Base-by-base conservation (phyloP, 1,140 invertebrate genomes). In the Asbolus verrucosus region DNA sequence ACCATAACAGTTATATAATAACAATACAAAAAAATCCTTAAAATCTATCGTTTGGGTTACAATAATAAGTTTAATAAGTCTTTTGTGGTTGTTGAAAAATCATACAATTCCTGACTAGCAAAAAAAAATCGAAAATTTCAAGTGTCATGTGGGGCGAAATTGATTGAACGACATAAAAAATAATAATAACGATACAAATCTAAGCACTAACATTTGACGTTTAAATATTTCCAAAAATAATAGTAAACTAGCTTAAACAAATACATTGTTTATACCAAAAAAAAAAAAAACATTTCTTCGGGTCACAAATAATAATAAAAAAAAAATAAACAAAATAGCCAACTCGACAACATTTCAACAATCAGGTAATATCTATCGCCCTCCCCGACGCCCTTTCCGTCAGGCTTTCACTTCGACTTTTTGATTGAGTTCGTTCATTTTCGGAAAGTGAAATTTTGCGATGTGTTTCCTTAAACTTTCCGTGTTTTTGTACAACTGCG, bases 391-490 rank as follows among this genome's bases (percentile, higher is more conserved):
- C n/a, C n/a, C n/a, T n/a, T n/a, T n/a, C n/a, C n/a, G 13, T 67
- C 50, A 71, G 24, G 66, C 66, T 13, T 72, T 69, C n/a, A 69
- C 67, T 60, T 69, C 66, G 9, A 72, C 38, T 39, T 69, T 72
- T 14, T 61, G 50, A 15, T 46, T 46, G 14, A 30, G 9, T 36
- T 74, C 68, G 19, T 69, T 69, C 18, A 70, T 33, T 72, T 71
- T 72, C 1, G 69, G 68, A 46, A 75, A 76, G 72, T 82, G 81
- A 76, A 80, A 82, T 69, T 82, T 82, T 13, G 81, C 78, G 36
- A 82, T 79, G 60, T 82, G 81, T 73, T 82, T 82, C 16, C 81
- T 71, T 38, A 82, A 71, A 77, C 80, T 82, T 65, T 82, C 80
- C 6, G 79, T 76, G 66, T 82, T 82, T 75, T 82, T 82, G 69